phyloP scores from a whole-genome alignment of 2,797 vertebrate genomes.

The Leptodactylus fallax region DNA sequence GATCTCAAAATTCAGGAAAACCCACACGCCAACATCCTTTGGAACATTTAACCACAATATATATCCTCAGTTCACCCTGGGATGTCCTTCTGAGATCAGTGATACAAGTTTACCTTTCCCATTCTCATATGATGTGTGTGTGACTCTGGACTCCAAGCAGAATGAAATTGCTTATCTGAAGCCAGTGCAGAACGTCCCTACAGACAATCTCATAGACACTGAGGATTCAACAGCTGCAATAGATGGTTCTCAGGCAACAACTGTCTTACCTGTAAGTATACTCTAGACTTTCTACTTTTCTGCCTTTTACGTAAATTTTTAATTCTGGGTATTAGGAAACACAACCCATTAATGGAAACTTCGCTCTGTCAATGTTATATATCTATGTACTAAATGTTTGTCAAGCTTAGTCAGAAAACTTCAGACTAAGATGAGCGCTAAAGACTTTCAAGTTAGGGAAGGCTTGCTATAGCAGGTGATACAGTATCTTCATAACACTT shows the following conservation, averaged over 20 bases:
- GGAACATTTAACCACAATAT: too few relatives aligned
- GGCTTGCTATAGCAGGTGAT: too few relatives aligned
- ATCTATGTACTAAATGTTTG: too few relatives aligned
- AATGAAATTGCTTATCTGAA: conserved; percentile 50
- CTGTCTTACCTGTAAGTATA: neutral
- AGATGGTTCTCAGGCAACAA: neutral
- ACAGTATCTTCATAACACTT: too few relatives aligned
- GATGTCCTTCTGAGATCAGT: conserved; percentile 46
- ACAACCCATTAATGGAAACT: neutral
- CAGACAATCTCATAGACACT: conserved; percentile 50
- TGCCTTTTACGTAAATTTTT: neutral
- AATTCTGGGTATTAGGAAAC: neutral
- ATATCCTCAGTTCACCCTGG: conserved; percentile 38
- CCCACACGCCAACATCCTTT: neutral
- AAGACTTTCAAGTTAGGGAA: too few relatives aligned
- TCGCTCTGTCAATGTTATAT: neutral
- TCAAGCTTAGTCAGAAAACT: too few relatives aligned
- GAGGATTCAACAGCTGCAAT: conserved; percentile 25
- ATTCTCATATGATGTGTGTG: conserved; percentile 58
- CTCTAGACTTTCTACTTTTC: neutral
- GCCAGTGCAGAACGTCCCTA: conserved; percentile 32
- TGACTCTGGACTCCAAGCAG: conserved; percentile 53
- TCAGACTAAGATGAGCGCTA: too few relatives aligned
- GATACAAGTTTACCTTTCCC: conserved; percentile 46
- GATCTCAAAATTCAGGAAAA: conserved; percentile 30